Base-by-base conservation (phyloP, 2,888 invertebrate genomes). In the Lissocephala sabroskyi region DNA sequence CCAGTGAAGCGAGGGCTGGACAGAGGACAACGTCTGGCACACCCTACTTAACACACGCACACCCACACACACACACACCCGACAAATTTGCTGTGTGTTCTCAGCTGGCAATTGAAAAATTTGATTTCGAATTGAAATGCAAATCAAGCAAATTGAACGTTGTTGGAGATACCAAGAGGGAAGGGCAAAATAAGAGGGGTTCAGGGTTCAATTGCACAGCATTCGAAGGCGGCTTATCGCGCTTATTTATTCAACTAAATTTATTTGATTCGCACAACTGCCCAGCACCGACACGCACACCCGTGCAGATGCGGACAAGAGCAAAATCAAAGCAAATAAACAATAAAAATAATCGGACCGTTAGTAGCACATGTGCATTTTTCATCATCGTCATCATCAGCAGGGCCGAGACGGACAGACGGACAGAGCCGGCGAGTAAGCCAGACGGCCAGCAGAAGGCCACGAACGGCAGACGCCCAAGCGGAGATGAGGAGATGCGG, bases 221-320 rank as follows among this genome's bases (percentile, higher is more conserved):
- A 23, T 7, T 23, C 23, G 14, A 39, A 37, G 23, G n/a, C n/a
- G 75, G 74, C 77, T 74, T 74, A 74, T 74, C 77, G 71, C 67
- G 66, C 77, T 74, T 74, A 77, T 76, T 77, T 76, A 73, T 77
- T 74, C 77, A 70, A 67, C 75, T 67, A 74, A 77, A 74, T 77
- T 77, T 74, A 77, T 74, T 77, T 67, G 75, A 65, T 77, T 66
- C 77, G 74, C 75, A 74, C 67, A 74, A 67, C 60, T 74, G 74
- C 59, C 61, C 74, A 77, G 64, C 18, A 47, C 23, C n/a, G 41
- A 47, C 16, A 35, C 35, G 18, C 36, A 45, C 14, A n/a, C 9
- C 28, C 30, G 43, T 29, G 41, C 36, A n/a, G 14, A 41, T 10
- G 16, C 4, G 17, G 40, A 52, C 39, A 45, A 56, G 56, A 52